Conservation (phyloP, 64 coral and sea anemone species). For the Stichodactyla mertensii region DNA sequence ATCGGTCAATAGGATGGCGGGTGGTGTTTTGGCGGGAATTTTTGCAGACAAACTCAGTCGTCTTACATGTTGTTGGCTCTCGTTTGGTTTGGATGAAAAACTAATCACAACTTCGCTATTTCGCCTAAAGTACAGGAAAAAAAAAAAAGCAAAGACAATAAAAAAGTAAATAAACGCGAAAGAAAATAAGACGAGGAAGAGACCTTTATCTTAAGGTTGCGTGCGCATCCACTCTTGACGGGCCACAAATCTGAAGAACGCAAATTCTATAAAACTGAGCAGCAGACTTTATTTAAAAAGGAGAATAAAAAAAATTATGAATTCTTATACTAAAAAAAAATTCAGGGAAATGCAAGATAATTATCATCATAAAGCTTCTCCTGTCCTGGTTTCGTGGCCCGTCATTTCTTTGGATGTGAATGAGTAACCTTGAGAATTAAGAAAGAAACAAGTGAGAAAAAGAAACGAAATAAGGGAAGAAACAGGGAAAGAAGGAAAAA, state of each 20-base stretch:
- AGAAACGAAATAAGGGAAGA: background rate
- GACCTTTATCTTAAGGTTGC: no score
- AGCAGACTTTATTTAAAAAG: no score
- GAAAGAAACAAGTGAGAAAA: background rate
- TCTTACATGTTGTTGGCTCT: background rate
- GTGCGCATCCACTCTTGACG: no score
- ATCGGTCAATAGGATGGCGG: background rate
- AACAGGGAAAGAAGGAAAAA: background rate
- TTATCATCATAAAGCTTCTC: no score
- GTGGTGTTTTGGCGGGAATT: background rate
- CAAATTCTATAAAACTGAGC: no score
- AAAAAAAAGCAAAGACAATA: background rate
- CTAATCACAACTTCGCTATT: slow-evolving; percentile 9
- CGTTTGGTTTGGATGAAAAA: background rate
- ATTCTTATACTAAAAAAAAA: background rate
- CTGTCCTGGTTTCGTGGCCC: no score
- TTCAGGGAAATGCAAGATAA: background rate
- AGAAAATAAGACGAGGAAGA: no score
- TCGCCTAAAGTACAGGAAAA: background rate
- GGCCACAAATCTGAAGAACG: no score
- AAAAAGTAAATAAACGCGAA: background rate
- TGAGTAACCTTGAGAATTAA: no score
- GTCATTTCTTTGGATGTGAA: no score
- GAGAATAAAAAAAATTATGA: background rate
- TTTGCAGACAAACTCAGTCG: background rate